A percentile compares a stretch with the other conserved stretches of the same genome.
These are phyloP conservation scores for Zeuzera pyrina DNA, from an alignment of 2,888 invertebrate genomes.

Conservation along the genomic window DNA sequence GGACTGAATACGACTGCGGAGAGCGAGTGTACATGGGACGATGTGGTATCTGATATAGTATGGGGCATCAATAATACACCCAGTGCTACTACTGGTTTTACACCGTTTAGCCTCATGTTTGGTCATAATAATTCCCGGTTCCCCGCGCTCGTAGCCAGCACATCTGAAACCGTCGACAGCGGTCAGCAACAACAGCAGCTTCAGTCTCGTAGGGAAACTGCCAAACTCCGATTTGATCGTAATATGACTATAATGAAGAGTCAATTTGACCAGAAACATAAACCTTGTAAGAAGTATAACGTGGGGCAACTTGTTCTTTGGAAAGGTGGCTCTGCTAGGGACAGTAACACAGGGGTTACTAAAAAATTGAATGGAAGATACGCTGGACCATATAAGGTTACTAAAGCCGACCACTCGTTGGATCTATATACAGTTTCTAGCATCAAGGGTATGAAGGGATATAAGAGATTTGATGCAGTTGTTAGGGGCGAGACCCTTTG, in stretches of 20 bases:
- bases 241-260: constrained; percentile 12
- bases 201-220: constrained; percentile 4
- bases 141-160: constrained; percentile 2
- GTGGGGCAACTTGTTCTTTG: constrained; percentile 9
- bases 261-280: constrained; percentile 9
- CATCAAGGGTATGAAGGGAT: too few species aligned
- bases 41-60: constrained; percentile 9
- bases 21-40: constrained; percentile 12
- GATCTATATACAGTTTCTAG: too few species aligned
- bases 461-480: too few species aligned
- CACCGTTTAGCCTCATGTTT: constrained; percentile 13
- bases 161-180: neutral
- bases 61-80: constrained; percentile 15
- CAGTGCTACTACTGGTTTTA: constrained; percentile 5
- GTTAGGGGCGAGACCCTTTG: too few species aligned
- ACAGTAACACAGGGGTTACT: constrained; percentile 4
- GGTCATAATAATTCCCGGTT: constrained; percentile 8
- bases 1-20: constrained; percentile 10
- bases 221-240: constrained; percentile 10
- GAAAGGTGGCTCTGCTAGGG: constrained; percentile 6
- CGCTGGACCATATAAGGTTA: too few species aligned
- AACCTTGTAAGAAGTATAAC: constrained; percentile 9
- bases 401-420: too few species aligned
- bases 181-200: constrained; percentile 3
- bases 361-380: constrained; percentile 7